Conservation (phyloP, 1,140 invertebrate genomes). For the Zaprionus gabonicus region DNA sequence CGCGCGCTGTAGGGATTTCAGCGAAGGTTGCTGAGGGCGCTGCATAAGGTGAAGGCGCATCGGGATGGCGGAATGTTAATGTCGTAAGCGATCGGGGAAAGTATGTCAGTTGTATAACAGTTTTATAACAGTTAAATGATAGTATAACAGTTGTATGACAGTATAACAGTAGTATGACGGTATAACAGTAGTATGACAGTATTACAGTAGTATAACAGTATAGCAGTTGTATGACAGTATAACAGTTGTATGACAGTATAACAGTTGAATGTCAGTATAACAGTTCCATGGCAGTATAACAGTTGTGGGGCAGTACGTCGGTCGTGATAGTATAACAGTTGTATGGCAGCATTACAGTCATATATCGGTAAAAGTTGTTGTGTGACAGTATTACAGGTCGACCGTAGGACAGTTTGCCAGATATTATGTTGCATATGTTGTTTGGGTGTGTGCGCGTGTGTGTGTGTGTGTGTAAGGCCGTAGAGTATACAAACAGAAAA, state of each 20-base stretch:
- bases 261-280: not conserved
- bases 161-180: not conserved
- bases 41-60: not conserved
- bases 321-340: conserved; percentile 16
- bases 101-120: not conserved
- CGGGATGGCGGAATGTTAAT: not conserved
- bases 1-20: conserved; percentile 58
- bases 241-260: too few relatives aligned
- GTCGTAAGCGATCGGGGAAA: conserved; percentile 1
- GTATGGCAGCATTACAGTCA: not conserved
- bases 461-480: conserved; percentile 37
- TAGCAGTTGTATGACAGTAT: not conserved
- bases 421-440: conserved; percentile 26
- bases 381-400: conserved; percentile 22
- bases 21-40: conserved; percentile 38
- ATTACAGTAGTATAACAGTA: conserved; percentile 8
- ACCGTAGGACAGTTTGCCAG: conserved; percentile 10
- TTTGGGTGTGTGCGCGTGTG: conserved; percentile 10
- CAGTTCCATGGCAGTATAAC: not conserved
- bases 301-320: conserved; percentile 8
- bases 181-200: conserved; percentile 31
- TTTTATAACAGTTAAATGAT: too few relatives aligned
- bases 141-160: not conserved
- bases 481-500: conserved; percentile 69
- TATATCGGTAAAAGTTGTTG: conserved; percentile 15